These are phyloP conservation scores for Bembecia ichneumoniformis DNA, from an alignment of 2,888 invertebrate genomes.

Conservation along the genomic window DNA sequence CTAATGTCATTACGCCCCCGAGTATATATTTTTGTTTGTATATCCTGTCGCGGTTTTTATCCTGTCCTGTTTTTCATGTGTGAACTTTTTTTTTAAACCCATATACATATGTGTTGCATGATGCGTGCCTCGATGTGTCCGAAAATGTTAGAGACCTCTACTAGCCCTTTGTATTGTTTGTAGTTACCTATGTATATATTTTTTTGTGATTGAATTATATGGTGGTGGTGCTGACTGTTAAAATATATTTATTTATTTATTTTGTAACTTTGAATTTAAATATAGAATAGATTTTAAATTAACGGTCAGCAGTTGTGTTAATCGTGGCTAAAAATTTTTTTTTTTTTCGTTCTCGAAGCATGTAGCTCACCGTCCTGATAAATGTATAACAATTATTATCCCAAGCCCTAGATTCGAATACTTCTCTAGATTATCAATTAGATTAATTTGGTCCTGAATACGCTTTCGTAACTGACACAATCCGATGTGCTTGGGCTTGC, in stretches of 20 bases:
- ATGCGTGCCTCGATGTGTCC: constrained; percentile 68
- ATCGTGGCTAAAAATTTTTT: constrained; percentile 27
- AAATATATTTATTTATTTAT: constrained; percentile 10
- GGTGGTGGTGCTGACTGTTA: constrained; percentile 62
- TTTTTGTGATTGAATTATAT: constrained; percentile 41
- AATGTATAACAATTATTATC: constrained; percentile 18
- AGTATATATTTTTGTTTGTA: constrained; percentile 26
- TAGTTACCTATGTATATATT: constrained; percentile 61
- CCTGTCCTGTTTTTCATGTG: constrained; percentile 22
- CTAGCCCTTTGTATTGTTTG: constrained; percentile 68
- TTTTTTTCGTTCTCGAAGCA: constrained; percentile 48
- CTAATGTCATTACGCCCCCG: constrained; percentile 35
- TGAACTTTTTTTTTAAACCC: constrained; percentile 45
- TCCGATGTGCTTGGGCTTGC: constrained; percentile 69
- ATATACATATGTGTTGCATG: constrained; percentile 67
- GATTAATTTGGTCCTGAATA: constrained; percentile 42
- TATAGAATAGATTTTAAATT: constrained; percentile 22
- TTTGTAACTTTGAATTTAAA: neutral
- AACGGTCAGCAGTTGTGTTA: constrained; percentile 56
- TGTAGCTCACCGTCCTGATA: constrained; percentile 49
- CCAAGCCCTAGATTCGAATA: constrained; percentile 45
- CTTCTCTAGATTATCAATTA: constrained; percentile 40
- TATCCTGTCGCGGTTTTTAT: constrained; percentile 19
- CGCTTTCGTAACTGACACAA: constrained; percentile 47
- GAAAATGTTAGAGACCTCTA: constrained; percentile 60